Percentiles rank a stretch among this genome's conserved stretches.
These are phyloP conservation scores for Cheilosia vulpina DNA, from an alignment of 2,888 invertebrate genomes.

Conservation along the genomic window DNA sequence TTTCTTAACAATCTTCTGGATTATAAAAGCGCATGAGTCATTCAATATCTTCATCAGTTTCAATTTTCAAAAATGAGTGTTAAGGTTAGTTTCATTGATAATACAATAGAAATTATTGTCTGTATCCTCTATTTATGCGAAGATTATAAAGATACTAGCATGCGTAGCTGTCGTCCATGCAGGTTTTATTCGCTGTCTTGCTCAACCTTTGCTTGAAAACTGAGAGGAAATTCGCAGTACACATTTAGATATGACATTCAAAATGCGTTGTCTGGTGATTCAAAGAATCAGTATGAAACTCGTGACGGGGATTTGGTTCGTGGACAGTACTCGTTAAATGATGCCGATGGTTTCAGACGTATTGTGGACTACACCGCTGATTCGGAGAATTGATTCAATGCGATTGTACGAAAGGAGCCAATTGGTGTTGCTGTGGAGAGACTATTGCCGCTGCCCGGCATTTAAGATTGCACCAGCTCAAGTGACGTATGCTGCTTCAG, in stretches of 20 bases:
- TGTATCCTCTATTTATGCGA: too few species aligned
- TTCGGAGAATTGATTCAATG: slow-evolving; percentile 84
- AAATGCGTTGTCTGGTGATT: slow-evolving; percentile 84
- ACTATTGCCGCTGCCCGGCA: background rate
- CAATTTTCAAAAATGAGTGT: background rate
- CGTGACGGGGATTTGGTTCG: slow-evolving; percentile 85
- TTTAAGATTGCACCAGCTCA: slow-evolving; percentile 51
- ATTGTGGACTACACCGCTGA: slow-evolving; percentile 85
- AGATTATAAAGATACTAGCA: slow-evolving; percentile 64
- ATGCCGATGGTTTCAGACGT: slow-evolving; percentile 85
- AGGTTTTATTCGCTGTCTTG: slow-evolving; percentile 75
- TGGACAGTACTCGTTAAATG: slow-evolving; percentile 84
- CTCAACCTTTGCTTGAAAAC: slow-evolving; percentile 68
- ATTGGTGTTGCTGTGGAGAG: slow-evolving; percentile 69
- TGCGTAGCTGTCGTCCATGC: slow-evolving; percentile 78
- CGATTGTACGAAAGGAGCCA: slow-evolving; percentile 84
- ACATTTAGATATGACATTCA: slow-evolving; percentile 84
- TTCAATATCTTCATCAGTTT: background rate
- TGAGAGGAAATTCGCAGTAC: slow-evolving; percentile 79
- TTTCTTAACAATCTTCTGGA: background rate
- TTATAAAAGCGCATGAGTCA: background rate
- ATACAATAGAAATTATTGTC: background rate
- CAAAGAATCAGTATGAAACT: slow-evolving; percentile 84
- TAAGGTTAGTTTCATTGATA: slow-evolving; percentile 76
- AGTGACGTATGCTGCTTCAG: slow-evolving; percentile 32